Percentiles rank a stretch among this genome's conserved stretches.
Conservation (phyloP, 2,888 invertebrate species). For the Macroteleia sp. region DNA sequence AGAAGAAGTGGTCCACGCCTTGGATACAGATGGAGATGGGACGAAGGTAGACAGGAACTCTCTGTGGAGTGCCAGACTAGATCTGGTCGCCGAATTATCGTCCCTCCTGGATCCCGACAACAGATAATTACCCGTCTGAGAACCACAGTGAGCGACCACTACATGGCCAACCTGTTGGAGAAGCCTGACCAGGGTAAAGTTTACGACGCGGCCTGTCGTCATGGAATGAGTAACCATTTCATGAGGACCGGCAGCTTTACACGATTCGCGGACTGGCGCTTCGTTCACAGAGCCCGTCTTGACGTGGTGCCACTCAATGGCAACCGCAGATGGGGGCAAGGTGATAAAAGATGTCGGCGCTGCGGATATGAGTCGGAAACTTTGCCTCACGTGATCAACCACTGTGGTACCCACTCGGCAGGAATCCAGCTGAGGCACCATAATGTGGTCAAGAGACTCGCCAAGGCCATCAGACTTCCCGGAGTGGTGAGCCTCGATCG, state of each 20-base stretch:
- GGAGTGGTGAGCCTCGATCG: slow-evolving; percentile 13
- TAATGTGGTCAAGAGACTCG: slow-evolving; percentile 66
- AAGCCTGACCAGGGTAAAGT: slow-evolving; percentile 74
- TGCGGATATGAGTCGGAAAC: slow-evolving; percentile 73
- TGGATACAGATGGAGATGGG: slow-evolving; percentile 66
- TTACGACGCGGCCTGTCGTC: slow-evolving; percentile 44
- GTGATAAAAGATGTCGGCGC: slow-evolving; percentile 70
- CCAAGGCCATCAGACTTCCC: slow-evolving; percentile 48
- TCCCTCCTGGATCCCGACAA: no score
- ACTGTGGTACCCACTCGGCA: slow-evolving; percentile 73
- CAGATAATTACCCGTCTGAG: no score
- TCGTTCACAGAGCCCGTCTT: slow-evolving; percentile 76
- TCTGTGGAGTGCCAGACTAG: slow-evolving; percentile 13
- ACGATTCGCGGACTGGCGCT: slow-evolving; percentile 80
- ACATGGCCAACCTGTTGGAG: slow-evolving; percentile 8
- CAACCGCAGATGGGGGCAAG: slow-evolving; percentile 51
- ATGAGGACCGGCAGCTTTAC: slow-evolving; percentile 38
- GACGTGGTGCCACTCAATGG: slow-evolving; percentile 54
- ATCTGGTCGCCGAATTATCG: slow-evolving; percentile 38
- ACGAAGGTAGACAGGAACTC: slow-evolving; percentile 30
- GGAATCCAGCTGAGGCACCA: slow-evolving; percentile 65
- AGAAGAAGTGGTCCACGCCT: slow-evolving; percentile 42
- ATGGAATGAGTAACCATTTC: slow-evolving; percentile 73
- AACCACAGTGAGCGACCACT: slow-evolving; percentile 5
- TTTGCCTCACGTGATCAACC: slow-evolving; percentile 77